Evolutionary conservation across 92 coral and sea anemone genomes (phyloP).

Genomic region (Isaurus tuberculatus): DNA sequence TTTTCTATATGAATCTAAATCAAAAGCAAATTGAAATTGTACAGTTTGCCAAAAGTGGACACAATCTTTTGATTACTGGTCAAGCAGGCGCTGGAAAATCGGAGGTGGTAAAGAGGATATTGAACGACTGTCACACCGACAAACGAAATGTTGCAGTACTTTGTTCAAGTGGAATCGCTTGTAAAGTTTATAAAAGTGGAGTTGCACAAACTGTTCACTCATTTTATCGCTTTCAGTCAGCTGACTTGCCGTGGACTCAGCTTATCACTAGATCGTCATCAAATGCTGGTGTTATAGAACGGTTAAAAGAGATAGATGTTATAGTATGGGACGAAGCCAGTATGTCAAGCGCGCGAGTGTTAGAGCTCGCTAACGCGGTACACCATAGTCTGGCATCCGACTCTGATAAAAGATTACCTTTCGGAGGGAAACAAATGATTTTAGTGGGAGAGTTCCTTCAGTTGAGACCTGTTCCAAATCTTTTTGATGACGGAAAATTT

Average conservation of each 20-base stretch:
- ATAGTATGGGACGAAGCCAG: constrained; percentile 58
- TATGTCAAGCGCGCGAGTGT: constrained; percentile 49
- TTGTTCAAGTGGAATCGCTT: constrained; percentile 60
- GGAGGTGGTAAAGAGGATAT: background rate
- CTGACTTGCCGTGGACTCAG: constrained; percentile 41
- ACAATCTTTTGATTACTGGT: constrained; percentile 22
- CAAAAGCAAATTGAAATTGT: constrained; percentile 8
- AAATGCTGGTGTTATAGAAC: constrained; percentile 19
- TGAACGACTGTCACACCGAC: background rate
- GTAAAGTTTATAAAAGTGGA: constrained; percentile 31
- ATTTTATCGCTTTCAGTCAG: constrained; percentile 47
- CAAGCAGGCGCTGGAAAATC: constrained; percentile 22
- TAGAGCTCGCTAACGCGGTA: constrained; percentile 52
- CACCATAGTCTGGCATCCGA: constrained; percentile 42
- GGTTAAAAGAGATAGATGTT: background rate
- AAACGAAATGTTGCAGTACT: constrained; percentile 21
- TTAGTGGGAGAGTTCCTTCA: constrained; percentile 65
- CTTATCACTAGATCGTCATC: constrained; percentile 6
- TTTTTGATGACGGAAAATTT: constrained; percentile 54
- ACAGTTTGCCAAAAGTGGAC: constrained; percentile 20
- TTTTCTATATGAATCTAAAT: background rate
- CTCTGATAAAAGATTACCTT: constrained; percentile 13
- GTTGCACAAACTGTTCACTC: constrained; percentile 53
- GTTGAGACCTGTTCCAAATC: constrained; percentile 56
- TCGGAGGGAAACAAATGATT: constrained; percentile 62